phyloP scores from a whole-genome alignment of 2,888 invertebrate genomes.

The Labia minor region DNA sequence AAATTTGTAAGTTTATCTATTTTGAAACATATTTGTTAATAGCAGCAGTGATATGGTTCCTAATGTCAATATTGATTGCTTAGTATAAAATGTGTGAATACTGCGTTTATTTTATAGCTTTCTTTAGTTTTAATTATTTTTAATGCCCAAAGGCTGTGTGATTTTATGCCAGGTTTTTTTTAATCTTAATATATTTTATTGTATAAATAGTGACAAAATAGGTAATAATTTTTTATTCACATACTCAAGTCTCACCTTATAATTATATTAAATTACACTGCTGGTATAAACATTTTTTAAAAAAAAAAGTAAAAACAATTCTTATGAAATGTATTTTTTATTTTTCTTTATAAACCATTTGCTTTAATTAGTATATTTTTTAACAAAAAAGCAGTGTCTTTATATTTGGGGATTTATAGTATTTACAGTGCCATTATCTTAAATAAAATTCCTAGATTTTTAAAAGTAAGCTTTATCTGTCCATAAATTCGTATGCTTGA shows the following conservation, averaged over 20 bases:
- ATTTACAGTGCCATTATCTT: slow-evolving; percentile 24
- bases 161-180: slow-evolving; percentile 15
- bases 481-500: slow-evolving; percentile 19
- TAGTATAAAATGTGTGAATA: slow-evolving; percentile 29
- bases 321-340: neutral
- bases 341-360: neutral
- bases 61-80: slow-evolving; percentile 29
- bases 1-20: slow-evolving; percentile 22
- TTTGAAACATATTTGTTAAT: slow-evolving; percentile 28
- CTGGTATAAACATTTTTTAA: neutral
- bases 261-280: slow-evolving; percentile 25
- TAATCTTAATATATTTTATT: slow-evolving; percentile 15
- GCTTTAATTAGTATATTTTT: slow-evolving; percentile 8
- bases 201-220: slow-evolving; percentile 29
- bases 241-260: slow-evolving; percentile 39
- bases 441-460: slow-evolving; percentile 16
- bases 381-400: slow-evolving; percentile 7
- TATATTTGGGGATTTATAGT: slow-evolving; percentile 13
- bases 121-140: neutral
- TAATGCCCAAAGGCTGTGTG: slow-evolving; percentile 16
- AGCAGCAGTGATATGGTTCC: slow-evolving; percentile 30
- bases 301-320: neutral
- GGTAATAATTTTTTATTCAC: slow-evolving; percentile 38
- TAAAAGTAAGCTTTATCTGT: slow-evolving; percentile 9
- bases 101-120: neutral